Evolutionary conservation across 1,140 invertebrate species (phyloP).

Genomic region (Scaptomyza hsui): DNA sequence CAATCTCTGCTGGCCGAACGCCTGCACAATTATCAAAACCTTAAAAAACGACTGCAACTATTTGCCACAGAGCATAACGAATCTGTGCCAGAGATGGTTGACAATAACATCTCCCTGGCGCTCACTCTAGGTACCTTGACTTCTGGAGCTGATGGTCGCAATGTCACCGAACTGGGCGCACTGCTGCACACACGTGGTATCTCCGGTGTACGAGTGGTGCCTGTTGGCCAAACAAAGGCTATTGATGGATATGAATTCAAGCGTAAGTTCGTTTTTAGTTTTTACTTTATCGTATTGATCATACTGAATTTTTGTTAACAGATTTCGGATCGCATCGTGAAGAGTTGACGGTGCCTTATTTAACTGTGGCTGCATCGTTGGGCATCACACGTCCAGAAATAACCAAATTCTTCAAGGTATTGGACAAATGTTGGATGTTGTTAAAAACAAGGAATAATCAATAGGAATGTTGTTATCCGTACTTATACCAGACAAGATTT

Average conservation of each 20-base stretch:
- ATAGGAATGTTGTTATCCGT: background rate
- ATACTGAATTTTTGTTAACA: conserved; percentile 10
- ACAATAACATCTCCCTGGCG: conserved; percentile 92
- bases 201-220: conserved; percentile 79
- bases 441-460: background rate
- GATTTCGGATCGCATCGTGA: conserved; percentile 79
- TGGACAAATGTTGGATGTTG: conserved; percentile 69
- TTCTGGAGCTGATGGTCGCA: background rate
- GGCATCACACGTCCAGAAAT: conserved; percentile 73
- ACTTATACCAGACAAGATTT: no score
- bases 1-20: conserved; percentile 87
- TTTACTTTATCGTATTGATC: no score
- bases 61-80: conserved; percentile 88
- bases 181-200: conserved; percentile 82
- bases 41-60: conserved; percentile 86
- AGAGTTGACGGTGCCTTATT: conserved; percentile 59
- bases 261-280: conserved; percentile 30
- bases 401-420: conserved; percentile 72
- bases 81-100: conserved; percentile 87
- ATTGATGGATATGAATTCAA: conserved; percentile 75
- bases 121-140: conserved; percentile 59
- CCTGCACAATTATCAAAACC: conserved; percentile 88
- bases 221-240: conserved; percentile 53
- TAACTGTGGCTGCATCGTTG: conserved; percentile 79
- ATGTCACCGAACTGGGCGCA: conserved; percentile 71